These are phyloP conservation scores for Dallia pectoralis DNA, from an alignment of 2,797 vertebrate genomes.

Conservation along the genomic window DNA sequence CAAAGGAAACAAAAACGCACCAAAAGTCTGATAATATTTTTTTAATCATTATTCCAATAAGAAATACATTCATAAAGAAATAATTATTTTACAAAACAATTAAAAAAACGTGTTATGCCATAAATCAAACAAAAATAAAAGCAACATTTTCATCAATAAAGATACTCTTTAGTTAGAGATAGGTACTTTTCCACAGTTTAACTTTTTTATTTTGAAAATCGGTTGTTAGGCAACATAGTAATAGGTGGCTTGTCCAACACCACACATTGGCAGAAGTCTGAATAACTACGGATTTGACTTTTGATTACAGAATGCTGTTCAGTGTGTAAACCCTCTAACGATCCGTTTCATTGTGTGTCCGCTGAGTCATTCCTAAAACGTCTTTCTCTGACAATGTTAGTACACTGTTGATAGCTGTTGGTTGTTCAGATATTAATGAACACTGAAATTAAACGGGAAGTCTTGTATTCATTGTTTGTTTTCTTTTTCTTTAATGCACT, in stretches of 20 bases:
- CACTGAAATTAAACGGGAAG: neutral
- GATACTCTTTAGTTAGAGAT: slow-evolving; percentile 84
- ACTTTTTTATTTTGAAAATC: slow-evolving; percentile 1
- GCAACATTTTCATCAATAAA: slow-evolving; percentile 87
- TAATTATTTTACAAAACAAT: slow-evolving; percentile 99
- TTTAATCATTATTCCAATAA: slow-evolving; percentile 91
- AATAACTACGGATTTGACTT: slow-evolving; percentile 13
- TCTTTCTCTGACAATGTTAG: neutral
- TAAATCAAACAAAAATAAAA: slow-evolving; percentile 73
- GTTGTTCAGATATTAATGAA: slow-evolving; percentile 36
- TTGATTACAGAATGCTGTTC: slow-evolving; percentile 83
- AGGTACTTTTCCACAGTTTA: slow-evolving; percentile 72
- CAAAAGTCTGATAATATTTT: slow-evolving; percentile 63
- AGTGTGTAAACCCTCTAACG: slow-evolving; percentile 76
- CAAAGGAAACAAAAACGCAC: slow-evolving; percentile 37
- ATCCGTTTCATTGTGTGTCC: neutral
- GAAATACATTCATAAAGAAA: slow-evolving; percentile 99
- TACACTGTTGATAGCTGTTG: slow-evolving; percentile 5
- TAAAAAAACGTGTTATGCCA: slow-evolving; percentile 93
- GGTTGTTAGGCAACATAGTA: neutral
- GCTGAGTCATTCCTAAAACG: neutral
- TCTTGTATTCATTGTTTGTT: slow-evolving; percentile 68
- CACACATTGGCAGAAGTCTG: neutral
- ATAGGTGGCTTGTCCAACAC: neutral
- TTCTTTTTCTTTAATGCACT: neutral